phyloP scores from a whole-genome alignment of 2,113 vertebrate species.

The Kobus ellipsiprymnus region DNA sequence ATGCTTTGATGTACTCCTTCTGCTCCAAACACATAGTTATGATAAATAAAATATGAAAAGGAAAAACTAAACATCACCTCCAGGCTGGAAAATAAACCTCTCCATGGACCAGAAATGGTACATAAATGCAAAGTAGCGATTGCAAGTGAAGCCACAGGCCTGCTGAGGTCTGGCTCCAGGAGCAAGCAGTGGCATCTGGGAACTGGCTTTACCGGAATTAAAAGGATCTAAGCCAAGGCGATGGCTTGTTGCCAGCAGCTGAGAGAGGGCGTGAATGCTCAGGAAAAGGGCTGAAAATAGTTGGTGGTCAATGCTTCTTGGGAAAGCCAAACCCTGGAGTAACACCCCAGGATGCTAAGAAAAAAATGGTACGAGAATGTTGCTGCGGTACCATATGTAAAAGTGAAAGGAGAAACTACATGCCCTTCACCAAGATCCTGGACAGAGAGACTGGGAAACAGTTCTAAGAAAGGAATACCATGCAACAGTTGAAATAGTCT shows the following conservation, averaged over 20 bases:
- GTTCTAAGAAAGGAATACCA: neutral
- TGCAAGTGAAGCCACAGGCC: neutral
- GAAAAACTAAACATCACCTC: neutral
- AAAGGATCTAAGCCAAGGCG: neutral
- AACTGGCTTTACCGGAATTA: neutral
- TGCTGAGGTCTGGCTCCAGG: constrained; percentile 32
- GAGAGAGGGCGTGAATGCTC: neutral
- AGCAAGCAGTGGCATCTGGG: neutral
- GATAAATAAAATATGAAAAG: constrained; percentile 54
- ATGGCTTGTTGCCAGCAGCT: neutral
- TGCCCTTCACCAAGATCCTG: neutral
- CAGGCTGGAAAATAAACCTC: constrained; percentile 23
- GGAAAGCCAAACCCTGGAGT: neutral
- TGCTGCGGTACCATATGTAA: neutral
- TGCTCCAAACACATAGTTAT: neutral
- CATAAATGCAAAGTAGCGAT: constrained; percentile 6
- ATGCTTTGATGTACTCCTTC: neutral
- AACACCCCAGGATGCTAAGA: neutral
- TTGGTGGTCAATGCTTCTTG: neutral
- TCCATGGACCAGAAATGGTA: constrained; percentile 7
- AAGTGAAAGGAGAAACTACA: neutral
- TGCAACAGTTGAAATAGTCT: neutral
- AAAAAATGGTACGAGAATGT: neutral
- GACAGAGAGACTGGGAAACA: neutral
- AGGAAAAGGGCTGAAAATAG: neutral